Evolutionary conservation across 2,888 invertebrate species (phyloP).

Genomic region (Protodeltote pygarga): DNA sequence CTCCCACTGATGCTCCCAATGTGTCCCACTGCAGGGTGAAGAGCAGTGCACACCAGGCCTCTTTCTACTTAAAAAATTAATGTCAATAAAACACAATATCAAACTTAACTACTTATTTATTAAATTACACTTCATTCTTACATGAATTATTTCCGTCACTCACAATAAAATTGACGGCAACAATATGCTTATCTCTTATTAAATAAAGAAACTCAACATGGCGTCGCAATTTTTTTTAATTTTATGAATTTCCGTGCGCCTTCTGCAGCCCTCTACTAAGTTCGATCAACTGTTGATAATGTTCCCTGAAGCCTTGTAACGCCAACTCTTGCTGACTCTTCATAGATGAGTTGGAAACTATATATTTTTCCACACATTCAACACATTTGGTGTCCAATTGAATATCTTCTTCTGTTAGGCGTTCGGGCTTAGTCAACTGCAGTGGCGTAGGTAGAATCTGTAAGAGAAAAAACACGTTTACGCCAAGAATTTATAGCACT

Average conservation of each 20-base stretch:
- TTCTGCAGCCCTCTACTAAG: slow-evolving; percentile 88
- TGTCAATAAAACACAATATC: slow-evolving; percentile 24
- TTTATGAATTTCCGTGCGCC: slow-evolving; percentile 88
- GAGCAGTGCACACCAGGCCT: slow-evolving; percentile 13
- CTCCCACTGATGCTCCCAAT: too few relatives aligned
- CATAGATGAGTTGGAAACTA: slow-evolving; percentile 87
- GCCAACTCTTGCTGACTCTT: slow-evolving; percentile 90
- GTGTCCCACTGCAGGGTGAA: too few relatives aligned
- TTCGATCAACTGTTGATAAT: slow-evolving; percentile 87
- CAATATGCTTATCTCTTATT: too few relatives aligned
- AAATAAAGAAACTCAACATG: too few relatives aligned
- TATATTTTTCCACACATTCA: slow-evolving; percentile 88
- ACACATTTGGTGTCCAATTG: slow-evolving; percentile 85
- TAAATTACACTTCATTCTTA: slow-evolving; percentile 24
- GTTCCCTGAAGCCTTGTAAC: slow-evolving; percentile 90
- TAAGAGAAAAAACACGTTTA: slow-evolving; percentile 25
- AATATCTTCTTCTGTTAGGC: slow-evolving; percentile 84
- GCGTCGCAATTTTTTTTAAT: too few relatives aligned
- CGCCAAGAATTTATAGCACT: too few relatives aligned
- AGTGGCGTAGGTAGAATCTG: slow-evolving; percentile 78
- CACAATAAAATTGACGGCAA: too few relatives aligned
- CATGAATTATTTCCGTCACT: too few relatives aligned
- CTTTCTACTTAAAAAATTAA: neutral
- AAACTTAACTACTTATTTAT: slow-evolving; percentile 64
- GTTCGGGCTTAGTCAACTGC: slow-evolving; percentile 75